These are phyloP conservation scores for Sarcophaga peregrina DNA, from an alignment of 1,140 invertebrate genomes.

Conservation along the genomic window DNA sequence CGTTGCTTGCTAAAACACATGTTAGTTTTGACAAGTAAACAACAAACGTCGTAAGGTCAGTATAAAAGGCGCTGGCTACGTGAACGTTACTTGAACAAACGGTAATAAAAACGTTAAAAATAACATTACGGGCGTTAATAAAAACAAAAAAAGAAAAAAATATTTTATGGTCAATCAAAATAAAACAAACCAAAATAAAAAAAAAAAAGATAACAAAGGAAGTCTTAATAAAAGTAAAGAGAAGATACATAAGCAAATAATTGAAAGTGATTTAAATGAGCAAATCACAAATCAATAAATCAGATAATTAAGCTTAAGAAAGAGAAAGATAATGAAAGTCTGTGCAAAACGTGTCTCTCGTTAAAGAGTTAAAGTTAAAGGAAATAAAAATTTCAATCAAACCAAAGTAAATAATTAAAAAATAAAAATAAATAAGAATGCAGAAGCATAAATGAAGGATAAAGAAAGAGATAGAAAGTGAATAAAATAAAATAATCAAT, in stretches of 20 bases:
- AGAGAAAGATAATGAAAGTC: too few relatives aligned
- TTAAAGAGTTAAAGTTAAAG: too few relatives aligned
- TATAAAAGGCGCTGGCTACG: constrained; percentile 13
- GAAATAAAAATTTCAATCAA: too few relatives aligned
- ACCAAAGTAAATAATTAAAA: too few relatives aligned
- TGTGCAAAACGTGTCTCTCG: too few relatives aligned
- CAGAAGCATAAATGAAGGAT: too few relatives aligned
- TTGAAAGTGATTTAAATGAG: too few relatives aligned
- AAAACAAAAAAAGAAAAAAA: not conserved
- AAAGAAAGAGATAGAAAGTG: too few relatives aligned
- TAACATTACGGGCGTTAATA: not conserved
- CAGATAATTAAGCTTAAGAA: too few relatives aligned
- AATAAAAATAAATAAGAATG: too few relatives aligned
- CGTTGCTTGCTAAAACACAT: not conserved
- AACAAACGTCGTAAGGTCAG: constrained; percentile 11
- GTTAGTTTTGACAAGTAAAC: constrained; percentile 24
- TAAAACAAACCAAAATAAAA: not conserved
- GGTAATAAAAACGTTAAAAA: not conserved
- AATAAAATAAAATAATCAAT: not conserved
- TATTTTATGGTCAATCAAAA: not conserved
- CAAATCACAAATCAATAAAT: too few relatives aligned
- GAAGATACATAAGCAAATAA: too few relatives aligned
- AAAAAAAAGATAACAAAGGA: not conserved
- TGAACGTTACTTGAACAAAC: not conserved
- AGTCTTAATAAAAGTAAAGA: not conserved